phyloP scores from a whole-genome alignment of 2,113 vertebrate genomes.

The Tauraco erythrolophus region DNA sequence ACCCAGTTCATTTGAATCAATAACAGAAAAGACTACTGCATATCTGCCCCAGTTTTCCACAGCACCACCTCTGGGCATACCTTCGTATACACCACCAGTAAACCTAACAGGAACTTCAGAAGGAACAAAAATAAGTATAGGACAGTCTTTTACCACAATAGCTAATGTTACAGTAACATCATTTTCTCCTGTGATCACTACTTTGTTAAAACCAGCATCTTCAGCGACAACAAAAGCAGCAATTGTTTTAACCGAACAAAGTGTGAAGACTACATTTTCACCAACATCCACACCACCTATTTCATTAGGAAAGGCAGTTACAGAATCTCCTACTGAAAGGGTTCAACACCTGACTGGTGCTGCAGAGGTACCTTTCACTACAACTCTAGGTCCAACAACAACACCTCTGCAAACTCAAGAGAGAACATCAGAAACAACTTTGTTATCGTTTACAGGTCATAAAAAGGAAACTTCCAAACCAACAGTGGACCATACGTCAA shows the following conservation, averaged over 20 bases:
- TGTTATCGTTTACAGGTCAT: not conserved
- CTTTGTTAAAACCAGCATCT: not conserved
- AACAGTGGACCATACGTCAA: not conserved
- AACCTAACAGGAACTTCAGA: not conserved
- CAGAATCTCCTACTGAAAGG: not conserved
- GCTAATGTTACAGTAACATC: not conserved
- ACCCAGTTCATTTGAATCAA: not conserved
- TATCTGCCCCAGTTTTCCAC: not conserved
- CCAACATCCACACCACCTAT: not conserved
- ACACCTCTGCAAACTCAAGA: not conserved
- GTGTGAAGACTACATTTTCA: not conserved
- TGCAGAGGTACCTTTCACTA: not conserved
- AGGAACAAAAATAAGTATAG: not conserved
- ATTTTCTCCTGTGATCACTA: constrained; percentile 9
- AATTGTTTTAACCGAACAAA: not conserved
- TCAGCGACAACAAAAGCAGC: constrained; percentile 8
- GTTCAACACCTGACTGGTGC: not conserved
- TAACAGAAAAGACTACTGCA: not conserved
- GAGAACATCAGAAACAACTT: not conserved
- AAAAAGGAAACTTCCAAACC: not conserved
- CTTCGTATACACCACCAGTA: not conserved
- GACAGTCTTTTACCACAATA: not conserved
- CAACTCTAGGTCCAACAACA: not conserved
- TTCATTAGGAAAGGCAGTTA: not conserved
- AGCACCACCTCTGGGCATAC: not conserved